Conservation (phyloP, 2,113 vertebrate genomes). For the Accipiter cooperii region DNA sequence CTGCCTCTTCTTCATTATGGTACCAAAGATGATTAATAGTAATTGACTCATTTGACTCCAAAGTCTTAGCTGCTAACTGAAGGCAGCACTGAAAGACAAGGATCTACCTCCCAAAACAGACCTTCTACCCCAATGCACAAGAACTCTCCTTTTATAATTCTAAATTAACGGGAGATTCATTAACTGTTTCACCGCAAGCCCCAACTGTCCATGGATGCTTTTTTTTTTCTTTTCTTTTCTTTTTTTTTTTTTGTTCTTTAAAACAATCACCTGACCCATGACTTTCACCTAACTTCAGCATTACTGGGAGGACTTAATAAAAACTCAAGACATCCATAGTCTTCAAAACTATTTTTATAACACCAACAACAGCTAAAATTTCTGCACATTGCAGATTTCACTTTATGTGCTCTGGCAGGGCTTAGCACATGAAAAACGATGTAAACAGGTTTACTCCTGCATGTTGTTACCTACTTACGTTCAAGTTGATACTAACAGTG, state of each 20-base stretch:
- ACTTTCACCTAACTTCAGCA: background rate
- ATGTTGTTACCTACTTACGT: fast-evolving
- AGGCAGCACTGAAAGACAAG: background rate
- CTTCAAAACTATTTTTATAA: background rate
- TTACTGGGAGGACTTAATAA: background rate
- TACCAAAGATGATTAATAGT: background rate
- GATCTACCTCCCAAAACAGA: background rate
- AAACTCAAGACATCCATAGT: fast-evolving
- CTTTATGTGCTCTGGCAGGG: background rate
- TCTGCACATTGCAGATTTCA: background rate
- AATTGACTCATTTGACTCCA: background rate
- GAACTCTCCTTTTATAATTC: background rate
- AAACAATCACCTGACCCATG: background rate
- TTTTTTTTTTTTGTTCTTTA: background rate
- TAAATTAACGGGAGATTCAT: background rate
- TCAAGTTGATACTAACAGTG: background rate
- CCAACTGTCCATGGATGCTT: background rate
- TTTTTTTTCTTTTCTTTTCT: background rate
- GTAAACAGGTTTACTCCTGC: background rate
- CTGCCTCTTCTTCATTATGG: background rate
- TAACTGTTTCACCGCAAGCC: background rate
- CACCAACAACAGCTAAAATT: background rate
- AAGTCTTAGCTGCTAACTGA: background rate
- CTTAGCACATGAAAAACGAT: background rate
- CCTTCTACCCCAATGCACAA: fast-evolving